A percentile compares a stretch with the other conserved stretches of the same genome.
Conservation (phyloP, 2,797 vertebrate species). For the Pogoniulus pusillus region DNA sequence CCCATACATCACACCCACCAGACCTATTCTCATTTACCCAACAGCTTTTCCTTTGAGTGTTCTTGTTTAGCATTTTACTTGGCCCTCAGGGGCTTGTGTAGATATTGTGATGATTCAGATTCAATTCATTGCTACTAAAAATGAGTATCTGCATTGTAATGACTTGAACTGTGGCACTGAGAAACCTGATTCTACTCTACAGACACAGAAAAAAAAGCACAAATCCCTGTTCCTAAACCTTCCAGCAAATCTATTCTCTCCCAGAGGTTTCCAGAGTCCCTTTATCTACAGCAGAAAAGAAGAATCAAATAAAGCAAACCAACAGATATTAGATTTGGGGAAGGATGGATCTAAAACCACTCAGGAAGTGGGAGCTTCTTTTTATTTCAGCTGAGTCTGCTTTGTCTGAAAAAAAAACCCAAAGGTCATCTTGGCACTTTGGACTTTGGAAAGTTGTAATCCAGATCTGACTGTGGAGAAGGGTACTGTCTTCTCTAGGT, state of each 20-base stretch:
- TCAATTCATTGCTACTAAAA: background rate
- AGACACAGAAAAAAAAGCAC: background rate
- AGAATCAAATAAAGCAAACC: background rate
- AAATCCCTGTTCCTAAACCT: background rate
- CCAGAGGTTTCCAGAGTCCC: background rate
- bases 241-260: background rate
- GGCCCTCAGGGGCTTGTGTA: background rate
- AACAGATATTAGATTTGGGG: background rate
- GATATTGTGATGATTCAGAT: background rate
- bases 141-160: background rate
- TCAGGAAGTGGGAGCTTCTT: background rate
- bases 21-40: background rate
- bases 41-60: background rate
- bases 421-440: background rate
- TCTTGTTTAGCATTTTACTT: conserved; percentile 12
- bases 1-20: background rate
- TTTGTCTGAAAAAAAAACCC: background rate
- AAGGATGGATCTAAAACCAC: background rate
- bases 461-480: background rate
- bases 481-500: background rate
- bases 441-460: background rate
- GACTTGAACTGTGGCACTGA: background rate
- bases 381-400: background rate
- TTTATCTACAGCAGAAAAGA: background rate
- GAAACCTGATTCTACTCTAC: background rate